These are phyloP conservation scores for Chaetura pelagica DNA, from an alignment of 2,113 vertebrate genomes.

Conservation along the genomic window DNA sequence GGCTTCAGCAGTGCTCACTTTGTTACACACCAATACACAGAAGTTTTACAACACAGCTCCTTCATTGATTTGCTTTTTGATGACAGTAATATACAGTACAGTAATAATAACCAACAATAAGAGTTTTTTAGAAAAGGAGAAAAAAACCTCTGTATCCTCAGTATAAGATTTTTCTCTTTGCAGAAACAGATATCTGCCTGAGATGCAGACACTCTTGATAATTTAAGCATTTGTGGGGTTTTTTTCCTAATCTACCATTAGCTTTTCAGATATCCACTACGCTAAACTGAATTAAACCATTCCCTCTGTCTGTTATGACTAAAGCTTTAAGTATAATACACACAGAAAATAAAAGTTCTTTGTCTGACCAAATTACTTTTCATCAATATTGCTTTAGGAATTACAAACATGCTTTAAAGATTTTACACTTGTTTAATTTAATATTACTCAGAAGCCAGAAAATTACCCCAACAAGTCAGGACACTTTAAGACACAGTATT, in stretches of 20 bases:
- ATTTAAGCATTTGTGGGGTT: neutral
- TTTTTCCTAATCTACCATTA: neutral
- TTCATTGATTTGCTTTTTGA: neutral
- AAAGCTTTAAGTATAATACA: neutral
- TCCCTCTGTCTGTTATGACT: neutral
- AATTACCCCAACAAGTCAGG: neutral
- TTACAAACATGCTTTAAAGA: constrained; percentile 39
- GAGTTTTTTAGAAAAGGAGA: neutral
- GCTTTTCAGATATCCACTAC: neutral
- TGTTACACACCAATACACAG: neutral
- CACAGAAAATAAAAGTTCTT: neutral
- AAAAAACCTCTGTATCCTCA: neutral
- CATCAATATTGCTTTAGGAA: constrained; percentile 62
- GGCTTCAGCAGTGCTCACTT: neutral
- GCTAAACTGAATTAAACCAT: constrained; percentile 26
- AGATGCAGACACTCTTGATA: neutral
- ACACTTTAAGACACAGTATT: neutral
- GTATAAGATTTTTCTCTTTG: neutral
- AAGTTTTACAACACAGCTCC: accelerated
- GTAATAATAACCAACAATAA: neutral
- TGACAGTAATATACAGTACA: neutral
- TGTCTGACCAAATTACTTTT: constrained; percentile 18
- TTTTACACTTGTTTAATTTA: constrained; percentile 65
- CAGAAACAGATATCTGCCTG: neutral
- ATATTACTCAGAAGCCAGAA: constrained; percentile 12